Evolutionary conservation across 2,113 vertebrate genomes (phyloP), one percentile per base, ranked within the genome.

Genomic region (Phalacrocorax aristotelis): DNA sequence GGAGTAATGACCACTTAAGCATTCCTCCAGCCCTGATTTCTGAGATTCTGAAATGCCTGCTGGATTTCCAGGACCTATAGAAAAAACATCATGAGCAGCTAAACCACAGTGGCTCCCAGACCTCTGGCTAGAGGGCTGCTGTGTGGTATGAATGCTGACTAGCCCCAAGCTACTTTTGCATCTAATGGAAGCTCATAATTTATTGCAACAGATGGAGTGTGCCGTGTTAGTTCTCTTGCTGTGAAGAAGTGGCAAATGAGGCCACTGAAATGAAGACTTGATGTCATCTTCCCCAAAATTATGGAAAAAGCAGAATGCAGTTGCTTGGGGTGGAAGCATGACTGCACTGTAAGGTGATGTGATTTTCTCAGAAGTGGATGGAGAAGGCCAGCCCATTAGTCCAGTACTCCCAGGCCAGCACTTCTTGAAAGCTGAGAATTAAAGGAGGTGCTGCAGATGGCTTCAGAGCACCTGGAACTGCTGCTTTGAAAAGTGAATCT

Each of bases 311-410:
- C 49, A 42, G 38, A 81, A 40, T 46, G 49, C 7, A 6, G 16
- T 65, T 0, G 0, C 62, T 61, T 1, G 1, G 34, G 4, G 10
- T 61, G 54, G 60, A 61, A 26, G 30, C 0, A 0, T 61, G 76
- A 29, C 54, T 49, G 58, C 44, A 1, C 19, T 68, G 70, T 57
- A 46, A 57, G 29, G 36, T 14, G 66, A 30, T 69, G 58, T 48
- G 83, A 0, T 44, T 83, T 57, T 23, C 70, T 68, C 34, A 30
- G 40, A 57, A 64, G 36, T 29, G 30, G 19, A 7, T 0, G 18
- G 44, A 21, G 44, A 20, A 74, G 44, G 36, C 29, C 44, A 36
- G 29, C 26, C 51, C 25, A 8, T 54, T 14, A 49, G 19, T 21
- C 25, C 78, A 42, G 27, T 15, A 36, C 54, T 87, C 62, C 25